Evolutionary conservation across 2,113 vertebrate species (phyloP).

Genomic region (Periophthalmus modestus): DNA sequence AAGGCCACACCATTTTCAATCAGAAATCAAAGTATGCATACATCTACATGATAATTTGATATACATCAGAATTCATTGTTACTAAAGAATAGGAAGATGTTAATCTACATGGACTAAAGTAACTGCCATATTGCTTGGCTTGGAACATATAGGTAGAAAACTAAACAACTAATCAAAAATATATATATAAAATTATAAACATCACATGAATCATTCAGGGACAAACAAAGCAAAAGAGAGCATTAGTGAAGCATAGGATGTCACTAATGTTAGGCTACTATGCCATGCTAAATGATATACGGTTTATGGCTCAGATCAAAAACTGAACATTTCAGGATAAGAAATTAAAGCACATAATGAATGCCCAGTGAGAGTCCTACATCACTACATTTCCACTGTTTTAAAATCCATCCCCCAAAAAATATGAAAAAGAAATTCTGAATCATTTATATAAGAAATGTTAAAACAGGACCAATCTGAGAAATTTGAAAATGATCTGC

Average conservation of each 20-base stretch:
- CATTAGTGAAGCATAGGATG: conserved; percentile 41
- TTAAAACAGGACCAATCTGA: conserved; percentile 31
- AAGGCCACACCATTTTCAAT: conserved; percentile 33
- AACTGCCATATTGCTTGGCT: conserved; percentile 40
- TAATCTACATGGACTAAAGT: conserved; percentile 50
- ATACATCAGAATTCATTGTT: conserved; percentile 61
- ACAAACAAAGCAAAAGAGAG: conserved; percentile 57
- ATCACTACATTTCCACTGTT: conserved; percentile 7
- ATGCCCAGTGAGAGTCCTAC: conserved; percentile 60
- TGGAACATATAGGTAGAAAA: conserved; percentile 13
- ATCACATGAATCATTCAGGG: conserved; percentile 57
- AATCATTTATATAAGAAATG: conserved; percentile 28
- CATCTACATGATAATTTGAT: conserved; percentile 68
- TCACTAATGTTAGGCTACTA: conserved; percentile 58
- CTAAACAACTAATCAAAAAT: conserved; percentile 25
- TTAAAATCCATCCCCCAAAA: conserved; percentile 1
- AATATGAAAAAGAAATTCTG: neutral
- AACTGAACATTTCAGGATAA: conserved; percentile 45
- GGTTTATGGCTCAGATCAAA: conserved; percentile 68
- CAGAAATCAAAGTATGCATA: conserved; percentile 56
- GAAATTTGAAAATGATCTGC: neutral
- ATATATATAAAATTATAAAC: conserved; percentile 16
- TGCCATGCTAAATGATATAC: conserved; percentile 51
- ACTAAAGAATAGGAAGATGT: conserved; percentile 61
- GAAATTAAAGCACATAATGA: conserved; percentile 41